Evolutionary conservation across 2,797 vertebrate species (phyloP).

Genomic region (Phoebastria nigripes): DNA sequence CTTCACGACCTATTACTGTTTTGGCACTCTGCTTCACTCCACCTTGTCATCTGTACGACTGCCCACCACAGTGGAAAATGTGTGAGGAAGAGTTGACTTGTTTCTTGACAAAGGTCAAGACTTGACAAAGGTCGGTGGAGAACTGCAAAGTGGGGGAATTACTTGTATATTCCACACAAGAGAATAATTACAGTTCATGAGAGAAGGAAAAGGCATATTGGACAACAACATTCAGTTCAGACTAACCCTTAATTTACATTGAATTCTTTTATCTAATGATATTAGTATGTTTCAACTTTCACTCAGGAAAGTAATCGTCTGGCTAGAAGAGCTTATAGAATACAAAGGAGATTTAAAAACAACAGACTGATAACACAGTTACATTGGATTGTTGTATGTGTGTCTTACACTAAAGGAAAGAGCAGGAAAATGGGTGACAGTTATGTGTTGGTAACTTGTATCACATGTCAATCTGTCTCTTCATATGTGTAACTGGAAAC

Average conservation of each 20-base stretch:
- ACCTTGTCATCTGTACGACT: not conserved
- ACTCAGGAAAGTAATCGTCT: not conserved
- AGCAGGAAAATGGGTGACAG: not conserved
- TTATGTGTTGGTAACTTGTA: not conserved
- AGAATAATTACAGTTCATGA: not conserved
- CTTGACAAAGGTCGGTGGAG: not conserved
- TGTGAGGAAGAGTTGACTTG: not conserved
- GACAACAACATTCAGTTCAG: not conserved
- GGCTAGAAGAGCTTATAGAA: not conserved
- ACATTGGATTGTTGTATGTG: too few relatives aligned
- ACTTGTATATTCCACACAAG: not conserved
- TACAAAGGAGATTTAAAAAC: not conserved
- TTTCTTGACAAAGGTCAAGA: not conserved
- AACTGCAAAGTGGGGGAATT: not conserved
- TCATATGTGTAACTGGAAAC: not conserved
- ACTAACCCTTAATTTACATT: not conserved
- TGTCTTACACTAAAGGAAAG: not conserved
- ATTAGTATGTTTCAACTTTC: not conserved
- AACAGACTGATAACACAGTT: not conserved
- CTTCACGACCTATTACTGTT: not conserved
- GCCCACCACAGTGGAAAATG: not conserved
- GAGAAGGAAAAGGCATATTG: not conserved
- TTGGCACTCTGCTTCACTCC: not conserved
- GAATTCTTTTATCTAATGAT: not conserved
- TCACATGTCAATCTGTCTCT: not conserved